Evolutionary conservation across 2,797 vertebrate species (phyloP).

Genomic region (Anomalospiza imberbis): DNA sequence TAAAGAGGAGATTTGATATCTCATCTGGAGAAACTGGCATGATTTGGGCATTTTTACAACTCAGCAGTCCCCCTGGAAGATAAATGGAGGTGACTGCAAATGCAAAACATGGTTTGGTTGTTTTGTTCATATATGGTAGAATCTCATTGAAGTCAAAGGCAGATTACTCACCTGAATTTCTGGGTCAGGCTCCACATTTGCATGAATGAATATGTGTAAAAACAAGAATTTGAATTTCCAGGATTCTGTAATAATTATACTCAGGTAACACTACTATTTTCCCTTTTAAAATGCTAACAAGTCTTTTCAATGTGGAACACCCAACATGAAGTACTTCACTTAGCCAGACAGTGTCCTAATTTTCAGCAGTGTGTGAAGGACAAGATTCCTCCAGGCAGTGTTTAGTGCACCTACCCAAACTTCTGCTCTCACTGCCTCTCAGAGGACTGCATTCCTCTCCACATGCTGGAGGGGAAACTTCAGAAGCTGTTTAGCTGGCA

Average conservation of each 20-base stretch:
- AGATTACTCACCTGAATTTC: conserved; percentile 15
- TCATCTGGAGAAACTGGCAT: not conserved
- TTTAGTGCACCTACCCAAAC: not conserved
- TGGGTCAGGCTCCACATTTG: not conserved
- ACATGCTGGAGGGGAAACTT: not conserved
- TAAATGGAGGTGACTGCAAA: not conserved
- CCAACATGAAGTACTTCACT: not conserved
- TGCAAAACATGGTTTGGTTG: not conserved
- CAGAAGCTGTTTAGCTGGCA: not conserved
- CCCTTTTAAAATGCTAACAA: not conserved
- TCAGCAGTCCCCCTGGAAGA: not conserved
- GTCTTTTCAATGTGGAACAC: not conserved
- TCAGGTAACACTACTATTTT: not conserved
- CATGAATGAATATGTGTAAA: conserved; percentile 10
- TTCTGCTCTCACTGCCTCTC: not conserved
- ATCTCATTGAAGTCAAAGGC: not conserved
- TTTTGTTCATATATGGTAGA: not conserved
- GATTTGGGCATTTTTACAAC: not conserved
- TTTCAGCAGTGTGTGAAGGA: not conserved
- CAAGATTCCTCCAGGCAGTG: not conserved
- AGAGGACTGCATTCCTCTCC: fast-evolving
- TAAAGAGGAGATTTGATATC: not conserved
- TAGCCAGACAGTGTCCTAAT: not conserved
- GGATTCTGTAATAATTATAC: not conserved
- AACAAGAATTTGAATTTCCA: conserved; percentile 2